Base-by-base conservation (phyloP, 2,888 invertebrate genomes). In the Alcis repandata region DNA sequence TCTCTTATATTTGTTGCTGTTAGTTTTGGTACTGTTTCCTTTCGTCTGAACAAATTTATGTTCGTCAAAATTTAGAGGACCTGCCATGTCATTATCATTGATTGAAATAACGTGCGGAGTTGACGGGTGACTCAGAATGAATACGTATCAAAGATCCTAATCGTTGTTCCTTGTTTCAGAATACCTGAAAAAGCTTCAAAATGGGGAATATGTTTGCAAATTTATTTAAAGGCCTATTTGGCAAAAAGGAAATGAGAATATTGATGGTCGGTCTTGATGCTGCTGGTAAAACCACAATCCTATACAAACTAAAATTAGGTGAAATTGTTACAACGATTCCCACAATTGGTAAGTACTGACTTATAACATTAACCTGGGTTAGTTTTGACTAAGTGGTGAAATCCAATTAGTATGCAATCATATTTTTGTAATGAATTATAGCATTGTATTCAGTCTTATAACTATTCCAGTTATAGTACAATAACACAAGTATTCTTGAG, bases 211-310 rank as follows among this genome's bases (percentile, higher is more conserved):
- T 98, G 94, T 98, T 99, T 94, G 97, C 98, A 87, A 98, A 97
- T 94, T 95, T 99, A 93, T 99, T 99, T 95, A 98, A 98, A 96
- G 98, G 99, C 95, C 97, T 99, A 82, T 99, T 99, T 94, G 99
- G 99, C 95, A 99, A 99, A 95, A 99, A 99, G 92, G 99, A 99
- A 95, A 99, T 99, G 99, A 97, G 99, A 95, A 99, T 99, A 96
- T 95, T 99, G 94, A 99, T 99, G 99, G 98, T 99, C 82, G 98
- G 98, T 90, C 96, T 99, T 90, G 99, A 99, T 95, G 99, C 99
- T 87, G 99, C 99, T 95, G 99, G 99, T 95, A 99, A 99, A 97
- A 99, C 99, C 89, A 99, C 99, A 94, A 99, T 99, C 95, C 95
- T 99, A 94, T 99, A 99, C 96, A 99, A 99, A 97, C 96, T 99